These are phyloP conservation scores for Drosophila littoralis DNA, from an alignment of 1,140 invertebrate genomes.

Conservation along the genomic window DNA sequence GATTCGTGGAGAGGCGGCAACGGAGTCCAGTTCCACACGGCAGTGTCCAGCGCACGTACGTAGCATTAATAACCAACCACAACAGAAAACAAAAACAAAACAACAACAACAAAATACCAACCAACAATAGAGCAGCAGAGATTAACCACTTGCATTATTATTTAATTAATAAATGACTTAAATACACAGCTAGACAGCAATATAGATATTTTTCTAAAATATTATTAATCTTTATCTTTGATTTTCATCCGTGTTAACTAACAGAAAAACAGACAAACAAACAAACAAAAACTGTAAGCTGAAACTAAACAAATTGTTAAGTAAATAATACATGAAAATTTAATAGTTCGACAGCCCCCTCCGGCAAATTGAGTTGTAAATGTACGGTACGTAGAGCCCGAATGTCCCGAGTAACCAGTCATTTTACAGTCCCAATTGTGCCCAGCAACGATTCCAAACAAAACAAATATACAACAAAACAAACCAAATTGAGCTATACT, in stretches of 20 bases:
- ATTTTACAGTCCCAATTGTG: slow-evolving; percentile 28
- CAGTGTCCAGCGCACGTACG: slow-evolving; percentile 63
- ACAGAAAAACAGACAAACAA: slow-evolving; percentile 33
- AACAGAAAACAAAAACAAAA: slow-evolving; percentile 43
- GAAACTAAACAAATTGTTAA: slow-evolving; percentile 40
- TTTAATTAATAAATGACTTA: slow-evolving; percentile 50
- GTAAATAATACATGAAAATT: slow-evolving; percentile 35
- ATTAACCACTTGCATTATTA: slow-evolving; percentile 45
- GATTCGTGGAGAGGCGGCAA: slow-evolving; percentile 7
- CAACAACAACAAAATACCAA: slow-evolving; percentile 21
- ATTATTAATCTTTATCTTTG: slow-evolving; percentile 60
- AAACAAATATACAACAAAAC: slow-evolving; percentile 20
- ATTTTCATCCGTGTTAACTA: slow-evolving; percentile 52
- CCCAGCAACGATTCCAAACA: too few relatives aligned
- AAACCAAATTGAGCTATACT: slow-evolving; percentile 39
- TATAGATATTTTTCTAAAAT: slow-evolving; percentile 58
- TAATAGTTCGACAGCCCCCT: slow-evolving; percentile 41
- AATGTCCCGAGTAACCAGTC: slow-evolving; percentile 34
- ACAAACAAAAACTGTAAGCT: slow-evolving; percentile 44
- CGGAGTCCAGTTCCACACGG: slow-evolving; percentile 27
- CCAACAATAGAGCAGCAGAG: slow-evolving; percentile 43
- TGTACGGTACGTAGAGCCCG: slow-evolving; percentile 44
- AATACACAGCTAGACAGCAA: slow-evolving; percentile 28
- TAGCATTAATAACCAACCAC: slow-evolving; percentile 64
- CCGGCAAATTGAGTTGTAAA: slow-evolving; percentile 34